Evolutionary conservation across 53 echinoderm and acorn worm species (phyloP).

Genomic region (Temnopleurus reevesii): DNA sequence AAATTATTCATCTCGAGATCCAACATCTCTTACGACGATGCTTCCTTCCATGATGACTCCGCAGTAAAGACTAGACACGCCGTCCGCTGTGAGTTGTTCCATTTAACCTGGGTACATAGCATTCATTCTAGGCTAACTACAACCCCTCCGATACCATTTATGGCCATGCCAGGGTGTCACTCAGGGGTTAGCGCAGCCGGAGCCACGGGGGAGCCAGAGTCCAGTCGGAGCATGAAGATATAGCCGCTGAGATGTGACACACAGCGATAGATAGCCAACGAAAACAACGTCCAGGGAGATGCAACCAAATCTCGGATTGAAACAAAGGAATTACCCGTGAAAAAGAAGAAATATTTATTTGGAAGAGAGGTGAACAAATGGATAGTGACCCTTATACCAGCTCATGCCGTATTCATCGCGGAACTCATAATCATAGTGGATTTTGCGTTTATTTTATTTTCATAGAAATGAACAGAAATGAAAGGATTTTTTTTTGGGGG

Average conservation of each 20-base stretch:
- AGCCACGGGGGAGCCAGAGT: slow-evolving; percentile 15
- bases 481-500: too few species aligned
- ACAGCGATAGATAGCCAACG: not conserved
- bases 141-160: slow-evolving; percentile 56
- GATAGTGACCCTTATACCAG: too few species aligned
- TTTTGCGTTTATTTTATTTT: too few species aligned
- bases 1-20: not conserved
- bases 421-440: too few species aligned
- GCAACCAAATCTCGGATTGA: slow-evolving; percentile 31
- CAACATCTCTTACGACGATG: not conserved
- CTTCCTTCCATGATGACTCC: not conserved
- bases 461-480: too few species aligned
- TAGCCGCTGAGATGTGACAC: slow-evolving; percentile 6
- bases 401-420: too few species aligned
- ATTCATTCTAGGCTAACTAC: slow-evolving; percentile 55
- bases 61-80: not conserved
- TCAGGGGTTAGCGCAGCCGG: slow-evolving; percentile 39
- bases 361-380: slow-evolving; percentile 7
- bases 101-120: slow-evolving; percentile 54
- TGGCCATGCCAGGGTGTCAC: slow-evolving; percentile 48
- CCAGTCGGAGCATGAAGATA: not conserved
- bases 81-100: slow-evolving; percentile 34
- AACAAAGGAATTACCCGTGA: slow-evolving; percentile 38
- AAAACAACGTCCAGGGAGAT: slow-evolving; percentile 8
- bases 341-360: slow-evolving; percentile 25